Base-by-base conservation (phyloP, 2,113 vertebrate genomes). In the Rhinogobius similis region DNA sequence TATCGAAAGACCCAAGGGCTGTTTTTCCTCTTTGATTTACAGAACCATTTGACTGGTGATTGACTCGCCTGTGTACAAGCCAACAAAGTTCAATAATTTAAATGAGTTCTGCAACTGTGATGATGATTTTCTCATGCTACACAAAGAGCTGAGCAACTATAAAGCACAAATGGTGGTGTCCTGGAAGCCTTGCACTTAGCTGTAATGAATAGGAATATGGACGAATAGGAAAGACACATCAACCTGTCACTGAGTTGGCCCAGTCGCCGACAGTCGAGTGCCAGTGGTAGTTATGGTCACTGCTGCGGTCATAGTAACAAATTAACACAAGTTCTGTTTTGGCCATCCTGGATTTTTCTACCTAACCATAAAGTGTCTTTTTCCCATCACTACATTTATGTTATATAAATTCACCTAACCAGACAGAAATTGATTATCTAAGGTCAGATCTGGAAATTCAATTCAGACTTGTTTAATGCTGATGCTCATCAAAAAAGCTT, bases 201-300 rank as follows among this genome's bases (percentile, higher is more conserved):
- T 78, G 74, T 52, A 67, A 46, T 76, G 67, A 82, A 62, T 69
- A 65, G 53, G 67, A 63, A 43, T 14, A 50, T 46, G 63, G 61
- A 36, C 77, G 63, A 74, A 62, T 62, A 80, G 83, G 73, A 82
- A 77, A 83, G 83, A 82, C 74, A 72, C 78, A 81, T 88, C 78
- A 87, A 87, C 83, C 75, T 86, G 83, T 86, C 87, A 86, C 11
- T 84, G 81, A 76, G 71, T 84, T 81, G 81, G 82, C 83, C 70
- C 36, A 27, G 61, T 66, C 65, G 36, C 46, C 26, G 7, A 41
- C 44, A 50, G 68, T 62, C 38, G 44, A n/a, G 26, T 80, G 87
- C 86, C 82, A 81, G 29, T 56, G 77, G 78, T 76, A 74, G 87
- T 87, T 81, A 79, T 58, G 71, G 81, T 75, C 73, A 76, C 41